These are phyloP conservation scores for Pachycephala philippinensis DNA, from an alignment of 2,113 vertebrate species.

Conservation along the genomic window DNA sequence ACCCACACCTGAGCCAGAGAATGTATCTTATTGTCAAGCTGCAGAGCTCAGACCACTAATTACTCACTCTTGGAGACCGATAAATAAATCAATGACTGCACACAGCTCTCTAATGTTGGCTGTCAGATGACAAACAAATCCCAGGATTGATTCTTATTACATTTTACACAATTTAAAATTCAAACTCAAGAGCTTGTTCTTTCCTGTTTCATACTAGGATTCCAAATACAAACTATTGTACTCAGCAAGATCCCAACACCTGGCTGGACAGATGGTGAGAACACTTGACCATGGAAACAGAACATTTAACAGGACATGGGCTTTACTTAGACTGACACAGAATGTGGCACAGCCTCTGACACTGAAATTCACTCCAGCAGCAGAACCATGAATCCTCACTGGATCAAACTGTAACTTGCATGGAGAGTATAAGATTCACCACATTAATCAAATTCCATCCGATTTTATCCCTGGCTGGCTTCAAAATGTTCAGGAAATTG, in stretches of 20 bases:
- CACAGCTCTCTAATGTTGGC: background rate
- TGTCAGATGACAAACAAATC: background rate
- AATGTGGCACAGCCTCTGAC: background rate
- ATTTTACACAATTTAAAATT: background rate
- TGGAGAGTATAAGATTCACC: fast-evolving
- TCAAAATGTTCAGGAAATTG: background rate
- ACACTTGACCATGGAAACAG: background rate
- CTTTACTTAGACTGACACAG: background rate
- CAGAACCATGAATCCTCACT: background rate
- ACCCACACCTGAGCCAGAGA: background rate
- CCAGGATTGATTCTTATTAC: background rate
- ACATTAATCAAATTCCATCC: background rate
- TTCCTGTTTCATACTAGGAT: background rate
- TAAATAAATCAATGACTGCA: background rate
- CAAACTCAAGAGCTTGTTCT: background rate
- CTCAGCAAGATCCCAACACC: background rate
- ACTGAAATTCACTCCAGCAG: background rate
- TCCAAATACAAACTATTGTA: background rate
- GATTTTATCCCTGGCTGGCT: background rate
- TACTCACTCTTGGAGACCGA: background rate
- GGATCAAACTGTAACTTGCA: background rate
- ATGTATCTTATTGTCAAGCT: background rate
- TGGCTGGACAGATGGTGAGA: background rate
- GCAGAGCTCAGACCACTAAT: background rate
- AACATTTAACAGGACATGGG: background rate